Evolutionary conservation across 2,888 invertebrate species (phyloP), one percentile per base, ranked within the genome.

Genomic region (Alloplasta piceator): DNA sequence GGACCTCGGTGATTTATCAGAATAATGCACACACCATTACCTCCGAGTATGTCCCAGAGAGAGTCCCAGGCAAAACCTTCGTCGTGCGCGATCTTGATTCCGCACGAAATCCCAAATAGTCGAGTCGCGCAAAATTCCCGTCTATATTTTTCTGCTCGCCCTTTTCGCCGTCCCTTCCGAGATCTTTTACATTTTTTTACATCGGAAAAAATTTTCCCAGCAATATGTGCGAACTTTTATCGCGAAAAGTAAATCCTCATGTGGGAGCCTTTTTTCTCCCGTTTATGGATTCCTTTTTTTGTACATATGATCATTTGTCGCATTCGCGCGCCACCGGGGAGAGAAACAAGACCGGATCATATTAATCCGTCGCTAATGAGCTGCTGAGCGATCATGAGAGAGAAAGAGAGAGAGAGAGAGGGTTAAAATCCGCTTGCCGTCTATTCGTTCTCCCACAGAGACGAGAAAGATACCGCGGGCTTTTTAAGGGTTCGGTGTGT

Each of bases 21-120:
- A 91, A 91, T 92, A 92, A 92, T 87, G 87, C 87, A 90, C 92
- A 88, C 91, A 87, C 90, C 92, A 92, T 92, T 92, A 92, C 90
- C 90, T 86, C 84, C 72, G 67, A 72, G 87, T n/a, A n/a, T 89
- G 87, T 88, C 89, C 89, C 88, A 88, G 41, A 41, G 88, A 88
- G 41, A 41, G 88, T 89, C 86, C 86, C 87, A 87, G 87, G 86
- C 88, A 81, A 87, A 88, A 88, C 87, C 75, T 26, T 26, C 26
- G 26, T 26, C 1, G 26, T 26, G 26, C 88, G 84, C 88, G 88
- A 87, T 90, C 90, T 90, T 90, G 89, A 90, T 90, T 90, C 88
- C 88, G 82, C 86, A 83, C 86, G 85, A 86, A 88, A 86, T 82
- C 84, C 83, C 85, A 82, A 88, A 86, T 86, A 87, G 71, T 61